Conservation (phyloP, 2,888 invertebrate genomes). For the Darwinula stevensoni region DNA sequence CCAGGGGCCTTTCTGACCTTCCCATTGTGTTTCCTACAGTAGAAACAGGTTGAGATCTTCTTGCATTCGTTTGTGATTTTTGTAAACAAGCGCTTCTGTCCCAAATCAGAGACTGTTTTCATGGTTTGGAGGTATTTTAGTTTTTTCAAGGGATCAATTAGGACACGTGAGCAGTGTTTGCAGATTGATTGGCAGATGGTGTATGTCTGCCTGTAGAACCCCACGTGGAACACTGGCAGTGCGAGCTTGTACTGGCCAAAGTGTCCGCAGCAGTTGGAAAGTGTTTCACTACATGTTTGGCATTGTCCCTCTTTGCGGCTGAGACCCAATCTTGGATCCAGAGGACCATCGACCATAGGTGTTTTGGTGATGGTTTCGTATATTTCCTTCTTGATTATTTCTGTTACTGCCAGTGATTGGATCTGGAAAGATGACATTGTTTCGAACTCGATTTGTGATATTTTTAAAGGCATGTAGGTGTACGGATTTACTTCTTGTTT, state of each 20-base stretch:
- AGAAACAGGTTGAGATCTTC: conserved; percentile 47
- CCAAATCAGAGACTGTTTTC: conserved; percentile 36
- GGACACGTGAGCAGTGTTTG: conserved; percentile 23
- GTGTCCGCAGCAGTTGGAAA: conserved; percentile 25
- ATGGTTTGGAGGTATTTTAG: too few species aligned
- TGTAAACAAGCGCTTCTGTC: conserved; percentile 54
- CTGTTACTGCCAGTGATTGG: too few species aligned
- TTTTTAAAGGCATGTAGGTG: too few species aligned
- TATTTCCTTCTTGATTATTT: too few species aligned
- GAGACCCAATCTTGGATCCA: conserved; percentile 26
- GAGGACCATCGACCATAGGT: conserved; percentile 25
- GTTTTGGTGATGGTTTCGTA: too few species aligned
- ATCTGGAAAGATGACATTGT: too few species aligned
- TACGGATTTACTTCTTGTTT: too few species aligned
- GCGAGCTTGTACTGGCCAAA: conserved; percentile 26
- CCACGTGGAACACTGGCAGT: conserved; percentile 25
- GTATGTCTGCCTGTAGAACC: conserved; percentile 22
- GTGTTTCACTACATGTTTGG: conserved; percentile 17
- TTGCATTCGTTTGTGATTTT: conserved; percentile 58
- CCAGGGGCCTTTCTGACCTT: too few species aligned
- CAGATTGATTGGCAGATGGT: conserved; percentile 25
- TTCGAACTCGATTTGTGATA: too few species aligned
- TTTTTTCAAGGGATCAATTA: conserved; percentile 20
- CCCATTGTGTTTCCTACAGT: conserved; percentile 54
- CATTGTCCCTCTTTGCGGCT: conserved; percentile 19